Percentiles rank a stretch among this genome's conserved stretches.
phyloP scores from a whole-genome alignment of 2,113 vertebrate species.

The Tor tambroides region DNA sequence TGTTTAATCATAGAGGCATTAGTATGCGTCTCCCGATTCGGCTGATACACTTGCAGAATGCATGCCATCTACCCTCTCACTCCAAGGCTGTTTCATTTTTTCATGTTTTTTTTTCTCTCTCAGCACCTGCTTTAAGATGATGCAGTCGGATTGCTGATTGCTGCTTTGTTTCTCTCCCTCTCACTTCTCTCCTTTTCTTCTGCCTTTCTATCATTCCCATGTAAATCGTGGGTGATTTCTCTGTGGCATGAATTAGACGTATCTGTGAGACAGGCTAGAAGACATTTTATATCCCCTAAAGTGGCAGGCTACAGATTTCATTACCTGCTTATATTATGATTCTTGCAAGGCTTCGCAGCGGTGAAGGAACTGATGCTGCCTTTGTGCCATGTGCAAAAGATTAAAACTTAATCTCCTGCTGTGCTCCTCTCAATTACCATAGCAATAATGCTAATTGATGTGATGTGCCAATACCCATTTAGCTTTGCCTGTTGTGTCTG shows the following conservation, averaged over 20 bases:
- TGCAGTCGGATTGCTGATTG: slow-evolving; percentile 40
- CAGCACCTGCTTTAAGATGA: slow-evolving; percentile 44
- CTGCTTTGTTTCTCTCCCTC: slow-evolving; percentile 22
- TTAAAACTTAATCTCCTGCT: slow-evolving; percentile 48
- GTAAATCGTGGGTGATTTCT: slow-evolving; percentile 44
- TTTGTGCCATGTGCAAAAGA: slow-evolving; percentile 26
- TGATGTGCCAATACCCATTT: slow-evolving; percentile 49
- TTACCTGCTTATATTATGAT: slow-evolving; percentile 46
- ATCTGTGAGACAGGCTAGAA: slow-evolving; percentile 32
- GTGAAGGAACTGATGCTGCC: slow-evolving; percentile 17
- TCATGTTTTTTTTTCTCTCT: background rate
- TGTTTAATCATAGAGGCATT: slow-evolving; percentile 69
- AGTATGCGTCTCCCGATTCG: slow-evolving; percentile 60
- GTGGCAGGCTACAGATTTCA: slow-evolving; percentile 48
- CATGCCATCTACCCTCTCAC: slow-evolving; percentile 46
- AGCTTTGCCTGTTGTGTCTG: slow-evolving; percentile 47
- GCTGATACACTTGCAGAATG: slow-evolving; percentile 45
- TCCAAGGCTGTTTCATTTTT: slow-evolving; percentile 24
- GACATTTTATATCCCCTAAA: slow-evolving; percentile 46
- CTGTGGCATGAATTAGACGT: slow-evolving; percentile 35
- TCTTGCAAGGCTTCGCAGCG: slow-evolving; percentile 1
- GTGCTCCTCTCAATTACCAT: slow-evolving; percentile 57
- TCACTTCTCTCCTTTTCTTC: background rate
- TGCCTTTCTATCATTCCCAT: slow-evolving; percentile 12
- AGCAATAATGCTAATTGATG: slow-evolving; percentile 59